Evolutionary conservation across 1,140 invertebrate genomes (phyloP).

Genomic region (Streblospio benedicti): DNA sequence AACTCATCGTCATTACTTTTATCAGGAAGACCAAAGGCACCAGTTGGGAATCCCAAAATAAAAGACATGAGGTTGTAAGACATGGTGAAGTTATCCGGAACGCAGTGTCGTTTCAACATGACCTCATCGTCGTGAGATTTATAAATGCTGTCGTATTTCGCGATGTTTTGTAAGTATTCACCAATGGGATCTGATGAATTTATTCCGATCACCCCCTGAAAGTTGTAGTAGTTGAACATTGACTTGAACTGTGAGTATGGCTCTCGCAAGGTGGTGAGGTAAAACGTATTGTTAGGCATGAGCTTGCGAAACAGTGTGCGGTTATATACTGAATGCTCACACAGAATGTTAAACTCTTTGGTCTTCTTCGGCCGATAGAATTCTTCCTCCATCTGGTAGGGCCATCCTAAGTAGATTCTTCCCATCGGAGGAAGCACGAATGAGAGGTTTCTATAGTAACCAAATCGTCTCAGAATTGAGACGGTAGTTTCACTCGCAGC

Average conservation of each 20-base stretch:
- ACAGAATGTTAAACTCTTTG: slow-evolving; percentile 8
- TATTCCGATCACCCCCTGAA: not conserved
- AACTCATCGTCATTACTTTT: not conserved
- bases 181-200: not conserved
- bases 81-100: slow-evolving; percentile 37
- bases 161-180: slow-evolving; percentile 30
- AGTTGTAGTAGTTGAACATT: slow-evolving; percentile 15
- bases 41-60: slow-evolving; percentile 1
- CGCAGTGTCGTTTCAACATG: slow-evolving; percentile 30
- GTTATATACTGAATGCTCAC: slow-evolving; percentile 14
- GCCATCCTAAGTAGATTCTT: slow-evolving; percentile 32
- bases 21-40: not conserved
- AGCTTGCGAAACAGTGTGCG: not conserved
- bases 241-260: slow-evolving; percentile 21
- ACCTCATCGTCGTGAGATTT: too few relatives aligned
- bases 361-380: slow-evolving; percentile 2
- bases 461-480: slow-evolving; percentile 9
- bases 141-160: slow-evolving; percentile 34
- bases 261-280: slow-evolving; percentile 17
- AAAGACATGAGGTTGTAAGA: slow-evolving; percentile 13
- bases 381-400: slow-evolving; percentile 23
- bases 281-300: slow-evolving; percentile 17
- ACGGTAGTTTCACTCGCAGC: slow-evolving; percentile 12
- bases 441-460: not conserved
- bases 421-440: slow-evolving; percentile 12